Base-by-base conservation (phyloP, 1,140 invertebrate genomes). In the Aphelinus atriplicis region DNA sequence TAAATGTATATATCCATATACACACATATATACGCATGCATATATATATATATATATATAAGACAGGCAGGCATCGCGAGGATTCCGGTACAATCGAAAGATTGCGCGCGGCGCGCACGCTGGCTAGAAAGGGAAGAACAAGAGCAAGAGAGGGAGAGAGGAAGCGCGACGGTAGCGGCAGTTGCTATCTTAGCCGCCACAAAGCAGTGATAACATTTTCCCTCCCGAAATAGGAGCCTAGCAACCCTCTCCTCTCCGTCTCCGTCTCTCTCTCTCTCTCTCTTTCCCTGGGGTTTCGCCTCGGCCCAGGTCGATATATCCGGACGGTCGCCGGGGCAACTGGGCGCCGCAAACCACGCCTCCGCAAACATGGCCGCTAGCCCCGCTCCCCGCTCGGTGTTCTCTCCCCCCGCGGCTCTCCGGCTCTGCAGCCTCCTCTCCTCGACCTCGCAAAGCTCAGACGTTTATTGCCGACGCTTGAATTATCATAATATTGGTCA, bases 161-260 rank as follows among this genome's bases (percentile, higher is more conserved):
- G 42, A 61, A 68, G 71, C 70, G 74, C 77, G 81, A 77, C 47
- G 77, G 67, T 56, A 75, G 78, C 78, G 81, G 79, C 83, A 81
- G 83, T 82, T 87, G 86, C 85, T 87, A 87, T 88, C 86, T 87
- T 88, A 87, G 84, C 83, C 84, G 84, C 86, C 85, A 87, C 87
- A 88, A 88, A 88, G 87, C 85, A 87, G 86, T 87, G 87, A 88
- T 88, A 88, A 88, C 85, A 87, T 87, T 88, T 88, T 88, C 86
- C 86, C 86, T 87, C 86, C 85, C 82, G 84, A 81, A 87, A 85
- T 85, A 84, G 70, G 71, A 86, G 84, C 85, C 84, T 86, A 86
- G 86, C 86, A 85, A 87, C 84, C 83, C 85, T 86, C 82, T 81
- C 67, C 26, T 26, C 26, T 26, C 26, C 26, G 26, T 26, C 76